Evolutionary conservation across 1,140 invertebrate genomes (phyloP).

Genomic region (Heliconius eleuchia): DNA sequence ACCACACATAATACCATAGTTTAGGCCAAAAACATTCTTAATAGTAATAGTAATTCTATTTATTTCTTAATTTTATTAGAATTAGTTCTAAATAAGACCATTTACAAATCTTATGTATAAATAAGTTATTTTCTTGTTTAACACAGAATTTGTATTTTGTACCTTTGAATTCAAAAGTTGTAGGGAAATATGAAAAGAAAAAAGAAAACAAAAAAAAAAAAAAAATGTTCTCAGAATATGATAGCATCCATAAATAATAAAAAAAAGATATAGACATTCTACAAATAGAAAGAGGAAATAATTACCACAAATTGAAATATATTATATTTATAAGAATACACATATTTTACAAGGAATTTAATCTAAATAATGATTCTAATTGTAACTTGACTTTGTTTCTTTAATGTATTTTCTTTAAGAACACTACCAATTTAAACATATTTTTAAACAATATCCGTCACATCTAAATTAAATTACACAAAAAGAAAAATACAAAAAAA

Average conservation of each 20-base stretch:
- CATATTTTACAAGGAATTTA: neutral
- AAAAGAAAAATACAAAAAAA: neutral
- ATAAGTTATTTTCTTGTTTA: neutral
- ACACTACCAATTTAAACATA: neutral
- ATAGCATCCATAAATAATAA: neutral
- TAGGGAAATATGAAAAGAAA: neutral
- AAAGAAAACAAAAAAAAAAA: no score
- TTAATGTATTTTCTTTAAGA: neutral
- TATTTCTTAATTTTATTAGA: conserved; percentile 7
- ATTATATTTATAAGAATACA: neutral
- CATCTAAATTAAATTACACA: neutral
- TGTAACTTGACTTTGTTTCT: neutral
- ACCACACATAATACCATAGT: neutral
- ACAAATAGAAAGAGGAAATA: neutral
- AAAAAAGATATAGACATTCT: neutral
- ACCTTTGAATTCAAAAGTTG: neutral
- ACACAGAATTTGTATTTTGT: neutral
- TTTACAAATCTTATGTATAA: conserved; percentile 16
- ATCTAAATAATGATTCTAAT: neutral
- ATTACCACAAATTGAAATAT: neutral
- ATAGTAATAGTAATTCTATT: neutral
- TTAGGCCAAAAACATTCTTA: conserved; percentile 3
- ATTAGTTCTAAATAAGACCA: conserved; percentile 24
- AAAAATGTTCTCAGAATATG: no score
- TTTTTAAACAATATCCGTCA: neutral